Evolutionary conservation across 1,140 invertebrate species (phyloP), one percentile per base, ranked within the genome.

Genomic region (Achroia grisella): DNA sequence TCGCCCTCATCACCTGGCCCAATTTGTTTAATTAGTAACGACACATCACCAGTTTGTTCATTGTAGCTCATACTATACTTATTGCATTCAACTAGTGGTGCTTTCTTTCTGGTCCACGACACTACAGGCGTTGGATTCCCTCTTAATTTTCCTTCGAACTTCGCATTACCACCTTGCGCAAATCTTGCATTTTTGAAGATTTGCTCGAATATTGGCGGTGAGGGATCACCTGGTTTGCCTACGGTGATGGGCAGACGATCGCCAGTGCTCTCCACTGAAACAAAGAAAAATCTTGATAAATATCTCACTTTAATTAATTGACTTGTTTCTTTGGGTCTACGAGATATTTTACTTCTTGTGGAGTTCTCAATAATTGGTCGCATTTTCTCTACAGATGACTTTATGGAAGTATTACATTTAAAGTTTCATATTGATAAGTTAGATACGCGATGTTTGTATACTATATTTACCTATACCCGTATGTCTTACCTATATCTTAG

Each of bases 1-100:
- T 98, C 96, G 48, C 97, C 97, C 77, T 97, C 95, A 81, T 98
- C 97, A 28, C 96, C 96, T 14, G 95, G 94, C 42, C 94, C 94
- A 48, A 98, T 96, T 65, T 94, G 91, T 75, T 94, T 94, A 62
- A 99, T 98, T 44, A 95, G 89, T 44, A 98, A 88, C 10, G 91
- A 92, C 35, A 97, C 95, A 52, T 93, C 91, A 44, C 94, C 96
- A 71, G 93, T 95, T 69, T 90, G 89, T 69, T 94, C 93, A 71
- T 97, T 93, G 74, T 97, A 97, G 55, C 90, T 91, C 91, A 97
- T 94, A 71, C 91, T 90, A 69, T 94, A 93, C 85, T 96, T 96
- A 58, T 91, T 89, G 49, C 93, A 94, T 80, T 93, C 93, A 56
- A 91, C 85, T 57, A 97, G 88, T 42, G 93, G 91, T 64, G 92